Conservation (phyloP, 2,888 invertebrate genomes). For the Leistus spinibarbis region DNA sequence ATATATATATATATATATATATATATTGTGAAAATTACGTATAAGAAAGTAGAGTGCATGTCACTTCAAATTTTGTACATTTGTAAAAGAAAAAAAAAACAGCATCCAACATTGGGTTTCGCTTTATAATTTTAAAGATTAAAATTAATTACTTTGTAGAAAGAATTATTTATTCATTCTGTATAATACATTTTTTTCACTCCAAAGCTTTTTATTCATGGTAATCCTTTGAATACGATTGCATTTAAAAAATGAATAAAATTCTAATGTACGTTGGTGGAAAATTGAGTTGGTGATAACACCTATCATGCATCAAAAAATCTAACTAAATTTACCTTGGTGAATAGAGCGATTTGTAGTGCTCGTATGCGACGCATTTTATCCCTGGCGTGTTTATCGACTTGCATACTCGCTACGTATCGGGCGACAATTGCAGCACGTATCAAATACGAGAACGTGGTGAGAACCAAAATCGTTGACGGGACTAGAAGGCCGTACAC, state of each 20-base stretch:
- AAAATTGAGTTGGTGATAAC: background rate
- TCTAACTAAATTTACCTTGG: conserved; percentile 59
- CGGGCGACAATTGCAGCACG: conserved; percentile 64
- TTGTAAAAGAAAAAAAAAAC: too few relatives aligned
- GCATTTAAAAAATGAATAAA: background rate
- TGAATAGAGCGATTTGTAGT: conserved; percentile 65
- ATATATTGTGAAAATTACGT: too few relatives aligned
- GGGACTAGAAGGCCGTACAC: conserved; percentile 61
- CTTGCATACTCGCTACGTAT: conserved; percentile 65
- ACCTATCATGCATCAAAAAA: background rate
- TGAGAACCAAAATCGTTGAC: conserved; percentile 56
- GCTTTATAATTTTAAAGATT: too few relatives aligned
- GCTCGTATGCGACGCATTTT: conserved; percentile 65
- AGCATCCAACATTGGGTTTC: too few relatives aligned
- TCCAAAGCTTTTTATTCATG: background rate
- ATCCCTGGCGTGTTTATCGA: conserved; percentile 63
- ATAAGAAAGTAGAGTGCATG: too few relatives aligned
- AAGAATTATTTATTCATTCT: background rate
- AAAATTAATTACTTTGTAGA: background rate
- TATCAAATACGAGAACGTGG: conserved; percentile 58
- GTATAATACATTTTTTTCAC: background rate
- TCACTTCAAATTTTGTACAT: too few relatives aligned
- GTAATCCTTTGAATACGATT: too few relatives aligned
- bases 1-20: too few relatives aligned
- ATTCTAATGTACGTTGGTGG: background rate